phyloP scores from a whole-genome alignment of 2,888 invertebrate genomes.

The Odontomyia ornata region DNA sequence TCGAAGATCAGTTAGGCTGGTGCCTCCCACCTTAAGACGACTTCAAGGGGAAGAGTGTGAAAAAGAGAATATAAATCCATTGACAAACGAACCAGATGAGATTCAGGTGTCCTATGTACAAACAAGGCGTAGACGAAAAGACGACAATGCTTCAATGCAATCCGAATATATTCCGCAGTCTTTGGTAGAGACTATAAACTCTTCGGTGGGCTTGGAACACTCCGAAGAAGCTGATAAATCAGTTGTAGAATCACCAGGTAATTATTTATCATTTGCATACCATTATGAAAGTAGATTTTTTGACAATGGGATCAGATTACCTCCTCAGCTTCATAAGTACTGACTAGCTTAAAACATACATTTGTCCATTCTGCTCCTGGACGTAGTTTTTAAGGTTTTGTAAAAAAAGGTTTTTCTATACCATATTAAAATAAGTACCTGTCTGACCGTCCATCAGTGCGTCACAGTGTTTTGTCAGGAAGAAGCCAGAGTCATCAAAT shows the following conservation, averaged over 20 bases:
- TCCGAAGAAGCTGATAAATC: not conserved
- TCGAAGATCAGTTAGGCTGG: not conserved
- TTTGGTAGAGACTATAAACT: not conserved
- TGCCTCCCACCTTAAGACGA: not conserved
- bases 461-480: too few species aligned
- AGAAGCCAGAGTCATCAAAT: too few species aligned
- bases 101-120: slow-evolving; percentile 12
- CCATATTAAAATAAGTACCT: too few species aligned
- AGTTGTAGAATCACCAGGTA: not conserved
- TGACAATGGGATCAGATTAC: too few species aligned
- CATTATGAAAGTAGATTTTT: too few species aligned
- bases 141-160: not conserved
- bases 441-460: too few species aligned
- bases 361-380: too few species aligned
- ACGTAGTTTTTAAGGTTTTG: too few species aligned
- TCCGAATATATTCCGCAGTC: not conserved
- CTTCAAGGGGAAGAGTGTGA: not conserved
- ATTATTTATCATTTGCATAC: not conserved
- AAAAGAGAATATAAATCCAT: slow-evolving; percentile 19
- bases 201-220: not conserved
- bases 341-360: too few species aligned
- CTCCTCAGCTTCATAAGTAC: too few species aligned
- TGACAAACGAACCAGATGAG: not conserved
- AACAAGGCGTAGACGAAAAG: slow-evolving; percentile 2
- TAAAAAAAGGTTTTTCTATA: too few species aligned